phyloP scores from a whole-genome alignment of 2,888 invertebrate species.

The Morinoia aosen region DNA sequence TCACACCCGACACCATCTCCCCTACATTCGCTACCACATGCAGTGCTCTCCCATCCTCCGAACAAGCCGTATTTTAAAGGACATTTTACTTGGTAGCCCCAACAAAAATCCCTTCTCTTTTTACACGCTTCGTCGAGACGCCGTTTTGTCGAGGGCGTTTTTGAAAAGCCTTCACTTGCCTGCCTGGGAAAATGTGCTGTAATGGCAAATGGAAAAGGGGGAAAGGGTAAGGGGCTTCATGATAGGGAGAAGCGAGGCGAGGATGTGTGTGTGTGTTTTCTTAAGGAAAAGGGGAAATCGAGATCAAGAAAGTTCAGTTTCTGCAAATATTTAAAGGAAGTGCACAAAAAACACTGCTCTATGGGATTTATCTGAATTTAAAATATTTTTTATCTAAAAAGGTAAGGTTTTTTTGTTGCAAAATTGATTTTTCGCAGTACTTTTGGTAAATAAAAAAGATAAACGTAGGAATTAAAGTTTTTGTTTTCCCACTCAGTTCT shows the following conservation, averaged over 20 bases:
- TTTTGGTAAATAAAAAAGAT: too few relatives aligned
- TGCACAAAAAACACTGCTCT: too few relatives aligned
- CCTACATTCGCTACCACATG: not conserved
- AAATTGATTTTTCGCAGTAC: too few relatives aligned
- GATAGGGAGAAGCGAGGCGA: not conserved
- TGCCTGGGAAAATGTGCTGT: slow-evolving; percentile 21
- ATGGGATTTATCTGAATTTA: too few relatives aligned
- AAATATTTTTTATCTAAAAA: too few relatives aligned
- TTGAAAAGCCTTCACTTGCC: not conserved
- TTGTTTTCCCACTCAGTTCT: too few relatives aligned
- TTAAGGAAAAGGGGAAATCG: not conserved
- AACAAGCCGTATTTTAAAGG: not conserved
- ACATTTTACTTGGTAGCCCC: not conserved
- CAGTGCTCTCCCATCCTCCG: not conserved
- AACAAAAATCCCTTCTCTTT: not conserved
- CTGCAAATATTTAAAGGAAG: too few relatives aligned
- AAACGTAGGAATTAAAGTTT: too few relatives aligned
- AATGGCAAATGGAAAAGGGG: slow-evolving; percentile 36
- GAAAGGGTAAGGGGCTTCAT: not conserved
- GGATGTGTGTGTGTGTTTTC: not conserved
- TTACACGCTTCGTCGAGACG: not conserved
- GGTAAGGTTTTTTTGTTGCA: too few relatives aligned
- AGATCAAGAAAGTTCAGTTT: not conserved
- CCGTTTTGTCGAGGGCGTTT: not conserved
- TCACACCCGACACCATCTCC: not conserved